Evolutionary conservation across 1,140 invertebrate genomes (phyloP).

Genomic region (Brachionus rubens): DNA sequence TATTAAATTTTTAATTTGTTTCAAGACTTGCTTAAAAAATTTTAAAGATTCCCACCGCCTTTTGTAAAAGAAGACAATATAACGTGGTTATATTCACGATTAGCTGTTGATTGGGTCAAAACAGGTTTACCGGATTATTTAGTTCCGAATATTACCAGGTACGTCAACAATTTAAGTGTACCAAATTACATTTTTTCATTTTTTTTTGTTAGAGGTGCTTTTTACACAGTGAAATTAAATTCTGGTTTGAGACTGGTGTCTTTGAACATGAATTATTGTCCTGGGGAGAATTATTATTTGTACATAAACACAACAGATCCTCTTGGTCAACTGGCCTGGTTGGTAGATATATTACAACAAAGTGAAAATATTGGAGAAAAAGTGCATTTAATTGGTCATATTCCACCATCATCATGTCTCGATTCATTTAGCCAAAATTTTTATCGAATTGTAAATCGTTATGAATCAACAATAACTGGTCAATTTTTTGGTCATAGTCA

Average conservation of each 20-base stretch:
- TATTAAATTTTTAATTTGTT: background rate
- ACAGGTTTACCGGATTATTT: slow-evolving; percentile 25
- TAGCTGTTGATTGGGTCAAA: slow-evolving; percentile 23
- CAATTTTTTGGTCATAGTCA: slow-evolving; percentile 64
- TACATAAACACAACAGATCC: slow-evolving; percentile 93
- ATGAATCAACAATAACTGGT: slow-evolving; percentile 60
- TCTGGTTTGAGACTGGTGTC: slow-evolving; percentile 63
- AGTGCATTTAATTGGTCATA: slow-evolving; percentile 92
- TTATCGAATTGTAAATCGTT: slow-evolving; percentile 55
- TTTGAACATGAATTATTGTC: slow-evolving; percentile 62
- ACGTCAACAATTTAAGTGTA: background rate
- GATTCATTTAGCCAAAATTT: slow-evolving; percentile 65
- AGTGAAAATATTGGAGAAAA: slow-evolving; percentile 88
- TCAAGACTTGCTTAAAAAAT: too few relatives aligned
- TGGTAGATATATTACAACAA: slow-evolving; percentile 67
- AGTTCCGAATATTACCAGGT: slow-evolving; percentile 3
- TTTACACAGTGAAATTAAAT: slow-evolving; percentile 23
- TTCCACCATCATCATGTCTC: slow-evolving; percentile 73
- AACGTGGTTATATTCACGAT: slow-evolving; percentile 23
- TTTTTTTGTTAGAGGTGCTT: background rate
- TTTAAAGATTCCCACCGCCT: slow-evolving; percentile 24
- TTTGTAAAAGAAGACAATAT: slow-evolving; percentile 43
- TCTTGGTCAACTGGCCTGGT: slow-evolving; percentile 85
- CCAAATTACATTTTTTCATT: background rate
- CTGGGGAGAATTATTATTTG: slow-evolving; percentile 72